These are phyloP conservation scores for Felis catus DNA, from an alignment of 2,113 vertebrate genomes.

Conservation along the genomic window DNA sequence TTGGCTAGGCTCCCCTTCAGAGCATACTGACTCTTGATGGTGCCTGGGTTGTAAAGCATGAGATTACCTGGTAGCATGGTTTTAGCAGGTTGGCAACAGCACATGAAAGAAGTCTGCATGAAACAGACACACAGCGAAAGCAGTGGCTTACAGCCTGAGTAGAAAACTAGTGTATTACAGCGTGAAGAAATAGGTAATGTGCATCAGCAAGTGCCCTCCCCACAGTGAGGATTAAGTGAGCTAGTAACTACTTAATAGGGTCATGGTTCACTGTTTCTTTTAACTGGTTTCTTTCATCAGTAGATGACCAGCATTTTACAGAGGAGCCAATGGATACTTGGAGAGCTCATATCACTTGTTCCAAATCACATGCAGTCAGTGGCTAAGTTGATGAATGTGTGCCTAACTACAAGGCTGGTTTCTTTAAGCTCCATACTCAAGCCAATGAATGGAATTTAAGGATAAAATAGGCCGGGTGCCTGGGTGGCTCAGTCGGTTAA, in stretches of 20 bases:
- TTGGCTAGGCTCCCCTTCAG: not conserved
- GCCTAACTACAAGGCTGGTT: not conserved
- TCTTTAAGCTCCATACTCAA: not conserved
- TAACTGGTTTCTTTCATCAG: not conserved
- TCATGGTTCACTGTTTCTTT: not conserved
- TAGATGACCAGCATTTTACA: not conserved
- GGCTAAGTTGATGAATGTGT: not conserved
- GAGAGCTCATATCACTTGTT: not conserved
- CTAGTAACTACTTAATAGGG: not conserved
- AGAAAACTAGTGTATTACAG: not conserved
- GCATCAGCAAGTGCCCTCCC: not conserved
- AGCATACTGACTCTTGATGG: not conserved
- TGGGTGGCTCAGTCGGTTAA: no score
- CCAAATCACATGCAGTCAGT: not conserved
- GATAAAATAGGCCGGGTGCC: fast-evolving
- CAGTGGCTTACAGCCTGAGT: not conserved
- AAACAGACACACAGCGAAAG: not conserved
- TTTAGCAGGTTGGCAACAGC: not conserved
- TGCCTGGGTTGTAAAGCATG: not conserved
- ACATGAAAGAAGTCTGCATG: not conserved
- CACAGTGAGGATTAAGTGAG: not conserved
- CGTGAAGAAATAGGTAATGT: not conserved
- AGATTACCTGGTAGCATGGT: not conserved
- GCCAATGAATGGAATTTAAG: not conserved
- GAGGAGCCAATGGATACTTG: not conserved